These are phyloP conservation scores for Hapalemur alaotrensis DNA, from an alignment of 2,797 vertebrate species.

Conservation along the genomic window DNA sequence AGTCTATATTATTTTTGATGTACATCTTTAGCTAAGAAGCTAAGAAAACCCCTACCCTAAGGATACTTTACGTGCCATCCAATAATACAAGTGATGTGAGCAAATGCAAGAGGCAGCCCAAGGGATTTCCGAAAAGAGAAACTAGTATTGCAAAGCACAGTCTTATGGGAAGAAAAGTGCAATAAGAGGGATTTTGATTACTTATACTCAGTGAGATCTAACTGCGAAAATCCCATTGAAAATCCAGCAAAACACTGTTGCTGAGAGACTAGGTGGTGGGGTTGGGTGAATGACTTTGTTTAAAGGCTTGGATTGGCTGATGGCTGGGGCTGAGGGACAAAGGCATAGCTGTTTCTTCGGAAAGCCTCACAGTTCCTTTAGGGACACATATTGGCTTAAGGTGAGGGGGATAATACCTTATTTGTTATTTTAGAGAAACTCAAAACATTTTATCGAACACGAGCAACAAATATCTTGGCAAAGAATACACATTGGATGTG, in stretches of 20 bases:
- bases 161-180: not conserved
- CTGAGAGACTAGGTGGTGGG: not conserved
- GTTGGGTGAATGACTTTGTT: not conserved
- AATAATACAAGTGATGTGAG: not conserved
- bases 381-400: not conserved
- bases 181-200: not conserved
- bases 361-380: not conserved
- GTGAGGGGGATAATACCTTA: not conserved
- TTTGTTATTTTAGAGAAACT: not conserved
- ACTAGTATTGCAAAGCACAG: not conserved
- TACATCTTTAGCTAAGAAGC: not conserved
- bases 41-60: not conserved
- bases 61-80: not conserved
- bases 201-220: not conserved
- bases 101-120: not conserved
- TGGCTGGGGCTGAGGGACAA: not conserved
- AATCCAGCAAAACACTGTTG: not conserved
- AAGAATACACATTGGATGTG: not conserved
- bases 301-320: not conserved
- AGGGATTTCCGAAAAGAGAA: not conserved
- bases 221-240: not conserved
- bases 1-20: not conserved
- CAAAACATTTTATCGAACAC: not conserved
- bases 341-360: not conserved
- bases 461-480: not conserved